phyloP scores from a whole-genome alignment of 2,888 invertebrate species.

The Xanthia togata region DNA sequence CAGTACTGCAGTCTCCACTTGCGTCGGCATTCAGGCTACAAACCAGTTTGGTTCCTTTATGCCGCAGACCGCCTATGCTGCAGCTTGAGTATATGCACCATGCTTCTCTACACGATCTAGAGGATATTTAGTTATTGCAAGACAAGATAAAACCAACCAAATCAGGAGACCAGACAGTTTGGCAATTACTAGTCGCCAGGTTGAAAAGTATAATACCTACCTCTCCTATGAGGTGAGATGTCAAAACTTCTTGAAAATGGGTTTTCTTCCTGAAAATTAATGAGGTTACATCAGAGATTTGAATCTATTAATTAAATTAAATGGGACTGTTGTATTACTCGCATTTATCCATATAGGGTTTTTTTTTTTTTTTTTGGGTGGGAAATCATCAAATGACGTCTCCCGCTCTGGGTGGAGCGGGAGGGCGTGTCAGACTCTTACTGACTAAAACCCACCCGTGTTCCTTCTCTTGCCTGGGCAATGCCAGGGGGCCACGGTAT shows the following conservation, averaged over 20 bases:
- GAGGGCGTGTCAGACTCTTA: too few species aligned
- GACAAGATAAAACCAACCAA: not conserved
- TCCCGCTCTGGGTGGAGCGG: too few species aligned
- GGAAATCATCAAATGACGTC: too few species aligned
- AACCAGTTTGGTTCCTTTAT: constrained; percentile 89
- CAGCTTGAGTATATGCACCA: constrained; percentile 84
- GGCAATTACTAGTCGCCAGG: not conserved
- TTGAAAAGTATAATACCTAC: not conserved
- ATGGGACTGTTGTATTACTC: not conserved
- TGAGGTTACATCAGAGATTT: not conserved
- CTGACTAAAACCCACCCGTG: too few species aligned
- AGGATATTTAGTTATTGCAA: constrained; percentile 25
- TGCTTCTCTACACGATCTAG: constrained; percentile 4
- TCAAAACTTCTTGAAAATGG: not conserved
- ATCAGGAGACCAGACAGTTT: not conserved
- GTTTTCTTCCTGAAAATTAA: not conserved
- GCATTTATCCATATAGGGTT: not conserved
- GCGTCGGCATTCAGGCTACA: constrained; percentile 80
- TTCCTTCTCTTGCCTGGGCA: too few species aligned
- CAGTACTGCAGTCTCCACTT: constrained; percentile 78
- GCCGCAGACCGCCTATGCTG: constrained; percentile 88
- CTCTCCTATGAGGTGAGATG: not conserved
- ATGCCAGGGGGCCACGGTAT: too few species aligned
- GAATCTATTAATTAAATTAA: not conserved
- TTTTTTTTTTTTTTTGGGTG: too few species aligned